phyloP scores from a whole-genome alignment of 2,797 vertebrate species.

The Melopsittacus undulatus region DNA sequence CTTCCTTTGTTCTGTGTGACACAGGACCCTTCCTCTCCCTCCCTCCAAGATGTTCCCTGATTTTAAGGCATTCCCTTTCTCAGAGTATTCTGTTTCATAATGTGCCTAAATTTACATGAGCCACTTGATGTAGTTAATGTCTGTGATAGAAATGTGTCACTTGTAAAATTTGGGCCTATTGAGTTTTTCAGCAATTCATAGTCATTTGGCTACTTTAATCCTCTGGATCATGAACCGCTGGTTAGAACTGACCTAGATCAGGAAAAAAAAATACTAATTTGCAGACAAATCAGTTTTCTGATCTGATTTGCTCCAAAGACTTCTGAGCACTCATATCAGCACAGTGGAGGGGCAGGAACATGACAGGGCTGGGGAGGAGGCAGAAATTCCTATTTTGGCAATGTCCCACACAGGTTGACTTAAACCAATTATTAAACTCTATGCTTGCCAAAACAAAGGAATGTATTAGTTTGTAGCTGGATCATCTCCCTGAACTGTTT shows the following conservation, averaged over 20 bases:
- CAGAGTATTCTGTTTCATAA: neutral
- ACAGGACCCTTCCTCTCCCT: neutral
- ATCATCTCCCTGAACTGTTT: slow-evolving; percentile 22
- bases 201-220: neutral
- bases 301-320: neutral
- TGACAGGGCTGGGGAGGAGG: neutral
- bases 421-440: slow-evolving; percentile 6
- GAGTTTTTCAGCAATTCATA: neutral
- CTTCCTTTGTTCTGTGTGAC: neutral
- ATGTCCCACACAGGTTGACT: neutral
- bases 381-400: neutral
- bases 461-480: neutral
- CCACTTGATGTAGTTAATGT: neutral
- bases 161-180: neutral
- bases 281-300: neutral
- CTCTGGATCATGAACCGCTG: neutral
- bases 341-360: neutral
- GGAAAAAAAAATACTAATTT: neutral
- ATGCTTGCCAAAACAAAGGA: neutral
- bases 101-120: neutral
- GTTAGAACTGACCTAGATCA: neutral
- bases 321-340: neutral
- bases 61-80: neutral
- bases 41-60: neutral
- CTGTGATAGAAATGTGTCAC: neutral